These are phyloP conservation scores for rabbit (Oryctolagus cuniculus) DNA, from an alignment of 2,113 vertebrate genomes.

Conservation along the genomic window DNA sequence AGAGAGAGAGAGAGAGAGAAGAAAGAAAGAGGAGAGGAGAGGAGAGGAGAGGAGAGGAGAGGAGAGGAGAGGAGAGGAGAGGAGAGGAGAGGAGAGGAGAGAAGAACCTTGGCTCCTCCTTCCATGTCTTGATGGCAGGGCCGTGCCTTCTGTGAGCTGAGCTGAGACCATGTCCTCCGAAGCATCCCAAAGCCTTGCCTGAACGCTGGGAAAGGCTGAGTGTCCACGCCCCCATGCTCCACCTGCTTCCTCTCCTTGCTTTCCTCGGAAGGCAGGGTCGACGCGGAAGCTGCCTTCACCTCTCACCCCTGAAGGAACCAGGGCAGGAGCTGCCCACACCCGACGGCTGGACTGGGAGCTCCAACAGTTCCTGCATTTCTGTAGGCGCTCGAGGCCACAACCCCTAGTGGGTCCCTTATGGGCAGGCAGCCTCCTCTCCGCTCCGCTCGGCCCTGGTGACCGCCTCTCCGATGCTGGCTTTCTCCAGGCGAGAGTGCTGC, in stretches of 20 bases:
- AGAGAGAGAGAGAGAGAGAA: too few relatives aligned
- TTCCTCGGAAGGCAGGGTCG: not conserved
- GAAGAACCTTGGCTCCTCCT: not conserved
- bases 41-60: too few relatives aligned
- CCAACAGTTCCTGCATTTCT: too few relatives aligned
- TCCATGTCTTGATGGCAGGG: fast-evolving
- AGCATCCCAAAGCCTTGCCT: fast-evolving
- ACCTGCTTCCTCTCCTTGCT: not conserved
- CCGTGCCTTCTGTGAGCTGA: fast-evolving
- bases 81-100: too few relatives aligned
- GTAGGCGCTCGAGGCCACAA: too few relatives aligned
- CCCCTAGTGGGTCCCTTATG: too few relatives aligned
- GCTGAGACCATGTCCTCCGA: not conserved
- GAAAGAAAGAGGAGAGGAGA: too few relatives aligned
- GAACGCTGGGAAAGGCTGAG: not conserved
- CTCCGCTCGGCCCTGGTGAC: not conserved
- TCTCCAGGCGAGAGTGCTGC: not conserved
- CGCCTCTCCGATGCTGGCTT: not conserved
- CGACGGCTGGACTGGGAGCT: too few relatives aligned
- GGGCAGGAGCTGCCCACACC: not conserved
- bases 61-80: too few relatives aligned
- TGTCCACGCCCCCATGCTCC: fast-evolving
- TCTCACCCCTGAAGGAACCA: not conserved
- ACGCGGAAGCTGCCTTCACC: too few relatives aligned
- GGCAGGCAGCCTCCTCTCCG: not conserved